These are phyloP conservation scores for Chaetodon trifasciatus DNA, from an alignment of 2,797 vertebrate genomes.

Conservation along the genomic window DNA sequence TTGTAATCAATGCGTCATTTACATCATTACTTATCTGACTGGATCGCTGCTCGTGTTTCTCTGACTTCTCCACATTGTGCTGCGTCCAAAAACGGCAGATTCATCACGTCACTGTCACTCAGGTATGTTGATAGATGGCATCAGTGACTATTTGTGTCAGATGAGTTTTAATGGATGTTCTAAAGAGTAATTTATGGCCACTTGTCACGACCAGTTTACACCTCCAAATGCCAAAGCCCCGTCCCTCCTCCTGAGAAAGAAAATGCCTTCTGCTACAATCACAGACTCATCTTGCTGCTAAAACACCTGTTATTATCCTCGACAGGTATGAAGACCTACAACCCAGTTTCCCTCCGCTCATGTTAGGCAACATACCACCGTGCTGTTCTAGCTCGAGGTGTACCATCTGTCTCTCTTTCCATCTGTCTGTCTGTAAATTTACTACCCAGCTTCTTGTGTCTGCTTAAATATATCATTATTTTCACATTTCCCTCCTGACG, in stretches of 20 bases:
- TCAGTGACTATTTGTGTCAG: conserved; percentile 69
- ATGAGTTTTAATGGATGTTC: conserved; percentile 70
- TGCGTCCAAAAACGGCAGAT: not conserved
- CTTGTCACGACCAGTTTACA: conserved; percentile 73
- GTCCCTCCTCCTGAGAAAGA: conserved; percentile 31
- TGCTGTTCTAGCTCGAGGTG: conserved; percentile 43
- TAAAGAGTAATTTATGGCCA: conserved; percentile 60
- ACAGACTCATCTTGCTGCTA: conserved; percentile 56
- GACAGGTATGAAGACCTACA: conserved; percentile 71
- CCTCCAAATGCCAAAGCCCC: conserved; percentile 52
- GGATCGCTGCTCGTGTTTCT: conserved; percentile 25
- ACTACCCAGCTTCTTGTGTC: conserved; percentile 43
- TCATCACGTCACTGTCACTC: conserved; percentile 45
- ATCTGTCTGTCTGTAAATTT: conserved; percentile 38
- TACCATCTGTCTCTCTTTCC: conserved; percentile 1
- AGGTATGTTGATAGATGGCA: conserved; percentile 65
- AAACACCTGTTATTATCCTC: conserved; percentile 77
- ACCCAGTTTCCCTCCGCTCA: conserved; percentile 41
- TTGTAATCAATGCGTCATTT: conserved; percentile 37
- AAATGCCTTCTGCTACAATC: conserved; percentile 66
- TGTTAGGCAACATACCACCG: conserved; percentile 56
- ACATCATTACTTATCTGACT: conserved; percentile 15
- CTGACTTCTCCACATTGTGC: not conserved
- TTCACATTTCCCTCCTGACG: conserved; percentile 64
- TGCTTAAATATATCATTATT: conserved; percentile 72